Percentiles rank a stretch among this genome's conserved stretches.
These are phyloP conservation scores for Maconellicoccus hirsutus DNA, from an alignment of 1,140 invertebrate species.

Conservation along the genomic window DNA sequence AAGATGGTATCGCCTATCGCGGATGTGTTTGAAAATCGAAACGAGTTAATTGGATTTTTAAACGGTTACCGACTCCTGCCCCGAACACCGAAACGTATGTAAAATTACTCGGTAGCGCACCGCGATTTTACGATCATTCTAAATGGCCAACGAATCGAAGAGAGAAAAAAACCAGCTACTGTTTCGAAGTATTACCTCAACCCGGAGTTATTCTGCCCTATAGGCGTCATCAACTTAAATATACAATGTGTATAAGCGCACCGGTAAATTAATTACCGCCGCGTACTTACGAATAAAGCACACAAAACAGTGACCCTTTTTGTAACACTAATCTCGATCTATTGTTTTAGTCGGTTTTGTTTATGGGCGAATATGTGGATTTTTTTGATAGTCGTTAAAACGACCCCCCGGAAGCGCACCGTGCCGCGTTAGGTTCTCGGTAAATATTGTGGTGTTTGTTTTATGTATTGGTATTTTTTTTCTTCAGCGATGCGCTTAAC, in stretches of 20 bases:
- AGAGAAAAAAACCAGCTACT: neutral
- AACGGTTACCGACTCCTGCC: too few relatives aligned
- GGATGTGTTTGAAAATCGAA: too few relatives aligned
- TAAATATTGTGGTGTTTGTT: neutral
- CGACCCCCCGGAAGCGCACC: neutral
- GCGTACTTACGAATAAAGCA: neutral
- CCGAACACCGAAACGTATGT: neutral
- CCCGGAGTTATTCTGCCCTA: neutral
- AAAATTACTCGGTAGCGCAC: neutral
- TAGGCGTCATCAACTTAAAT: neutral
- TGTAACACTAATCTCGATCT: neutral
- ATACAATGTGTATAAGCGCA: neutral
- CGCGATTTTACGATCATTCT: neutral
- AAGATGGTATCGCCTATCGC: too few relatives aligned
- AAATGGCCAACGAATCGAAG: neutral
- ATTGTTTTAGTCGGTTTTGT: neutral
- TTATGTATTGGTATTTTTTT: conserved; percentile 1
- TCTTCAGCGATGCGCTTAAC: neutral
- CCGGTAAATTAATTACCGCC: neutral
- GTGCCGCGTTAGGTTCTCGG: neutral
- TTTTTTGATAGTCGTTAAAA: neutral
- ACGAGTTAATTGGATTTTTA: too few relatives aligned
- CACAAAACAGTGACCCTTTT: neutral
- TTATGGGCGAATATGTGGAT: too few relatives aligned
- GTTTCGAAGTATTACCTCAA: neutral